A percentile compares a stretch with the other conserved stretches of the same genome.
Conservation (phyloP, 2,888 invertebrate species). For the Cordilura impudica region DNA sequence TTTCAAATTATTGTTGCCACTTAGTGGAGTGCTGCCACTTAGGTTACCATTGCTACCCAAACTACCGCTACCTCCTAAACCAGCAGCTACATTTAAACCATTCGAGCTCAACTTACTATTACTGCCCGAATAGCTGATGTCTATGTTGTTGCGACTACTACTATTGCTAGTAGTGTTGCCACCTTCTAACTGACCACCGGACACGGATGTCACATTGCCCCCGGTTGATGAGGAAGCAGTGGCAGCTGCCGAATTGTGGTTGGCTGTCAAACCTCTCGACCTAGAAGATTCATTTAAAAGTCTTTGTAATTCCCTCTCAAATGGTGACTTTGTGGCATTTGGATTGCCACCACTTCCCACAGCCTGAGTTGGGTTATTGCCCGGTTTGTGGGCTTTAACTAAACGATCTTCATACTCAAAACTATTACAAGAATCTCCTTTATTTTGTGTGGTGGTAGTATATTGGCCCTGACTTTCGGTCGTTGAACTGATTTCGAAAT, state of each 20-base stretch:
- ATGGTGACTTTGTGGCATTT: constrained; percentile 80
- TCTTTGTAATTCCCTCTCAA: constrained; percentile 89
- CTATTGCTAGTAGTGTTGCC: constrained; percentile 70
- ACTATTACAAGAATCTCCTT: constrained; percentile 82
- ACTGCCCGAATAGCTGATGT: constrained; percentile 74
- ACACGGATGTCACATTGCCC: constrained; percentile 65
- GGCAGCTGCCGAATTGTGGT: constrained; percentile 63
- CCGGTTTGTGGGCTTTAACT: constrained; percentile 66
- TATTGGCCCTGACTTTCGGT: constrained; percentile 79
- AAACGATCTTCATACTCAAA: constrained; percentile 81
- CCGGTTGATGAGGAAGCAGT: constrained; percentile 64
- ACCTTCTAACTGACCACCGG: constrained; percentile 63
- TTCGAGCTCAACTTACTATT: constrained; percentile 74
- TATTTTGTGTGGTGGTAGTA: constrained; percentile 81
- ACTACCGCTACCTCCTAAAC: constrained; percentile 66
- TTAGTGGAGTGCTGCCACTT: constrained; percentile 73
- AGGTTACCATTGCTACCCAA: constrained; percentile 74
- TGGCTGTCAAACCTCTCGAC: constrained; percentile 69
- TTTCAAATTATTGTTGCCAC: constrained; percentile 71
- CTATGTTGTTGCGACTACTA: constrained; percentile 74
- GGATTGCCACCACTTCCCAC: constrained; percentile 53
- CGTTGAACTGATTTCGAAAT: constrained; percentile 78
- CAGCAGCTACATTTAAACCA: constrained; percentile 66
- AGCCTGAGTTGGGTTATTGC: constrained; percentile 64
- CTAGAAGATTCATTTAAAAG: constrained; percentile 83